Base-by-base conservation (phyloP, 2,888 invertebrate genomes). In the Macrophya annulata region DNA sequence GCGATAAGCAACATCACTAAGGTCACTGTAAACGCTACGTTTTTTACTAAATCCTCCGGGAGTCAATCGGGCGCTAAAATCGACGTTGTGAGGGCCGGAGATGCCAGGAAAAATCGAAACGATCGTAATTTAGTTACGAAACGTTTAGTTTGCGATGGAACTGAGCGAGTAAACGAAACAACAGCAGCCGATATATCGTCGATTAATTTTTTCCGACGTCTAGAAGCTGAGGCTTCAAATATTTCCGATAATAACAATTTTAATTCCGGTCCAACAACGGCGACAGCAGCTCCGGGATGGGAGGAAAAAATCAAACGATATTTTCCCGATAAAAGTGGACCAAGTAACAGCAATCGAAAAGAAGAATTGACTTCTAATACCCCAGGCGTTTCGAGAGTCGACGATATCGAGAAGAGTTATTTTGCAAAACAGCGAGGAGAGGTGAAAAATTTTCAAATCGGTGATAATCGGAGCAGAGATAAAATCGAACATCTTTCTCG, bases 1-100 rank as follows among this genome's bases (percentile, higher is more conserved):
- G 95, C 95, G 0, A 94, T 95, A 83, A 95, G 95, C n/a, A 95
- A 94, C 86, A 95, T 95, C 10, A 94, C 95, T 0, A 95, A 94
- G 90, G 94, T 94, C 15, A 94, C 94, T 4, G 94, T 94, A 1
- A 94, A 94, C 86, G 90, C 94, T 0, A 93, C 93, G 65, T 94
- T 95, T 86, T 95, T 95, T 86, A 92, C 94, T 5, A 95, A 95
- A 90, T 68, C 83, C 10, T 43, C 45, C 2, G 59, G 15, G 4
- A 65, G 62, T 31, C 83, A 83, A 15, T 8, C 83, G 25, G 17
- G 9, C n/a, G 31, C 25, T 25, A 83, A 83, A 48, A 51, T 71
- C n/a, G 81, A 81, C 17, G 81, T 65, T 12, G 83, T 68, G 96
- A 96, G 88, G 94, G 94, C 40, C 93, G 93, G 65, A 94, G 94